phyloP scores from a whole-genome alignment of 2,797 vertebrate species.

The Darevskia nairensis region DNA sequence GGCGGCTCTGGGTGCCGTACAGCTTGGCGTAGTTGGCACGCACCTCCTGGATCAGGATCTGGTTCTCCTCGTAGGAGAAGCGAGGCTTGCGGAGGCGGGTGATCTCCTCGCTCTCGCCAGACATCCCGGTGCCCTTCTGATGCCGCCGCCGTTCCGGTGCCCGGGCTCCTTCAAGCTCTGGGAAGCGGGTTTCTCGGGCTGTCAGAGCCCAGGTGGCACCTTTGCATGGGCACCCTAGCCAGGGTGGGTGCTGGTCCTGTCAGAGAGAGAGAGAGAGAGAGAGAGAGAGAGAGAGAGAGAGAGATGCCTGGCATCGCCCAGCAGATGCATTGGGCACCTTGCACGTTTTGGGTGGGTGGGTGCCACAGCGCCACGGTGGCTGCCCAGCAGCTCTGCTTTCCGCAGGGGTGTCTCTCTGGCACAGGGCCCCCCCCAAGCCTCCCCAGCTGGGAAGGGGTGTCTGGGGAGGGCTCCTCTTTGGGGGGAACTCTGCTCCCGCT shows the following conservation, averaged over 20 bases:
- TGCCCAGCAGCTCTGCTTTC: neutral
- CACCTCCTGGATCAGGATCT: conserved; percentile 75
- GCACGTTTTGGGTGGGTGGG: too few species aligned
- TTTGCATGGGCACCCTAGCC: neutral
- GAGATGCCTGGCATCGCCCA: neutral
- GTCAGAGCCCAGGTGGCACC: neutral
- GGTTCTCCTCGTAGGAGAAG: conserved; percentile 79
- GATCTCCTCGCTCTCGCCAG: conserved; percentile 66
- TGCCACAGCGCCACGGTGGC: neutral
- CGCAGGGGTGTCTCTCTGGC: neutral
- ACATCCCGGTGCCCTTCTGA: conserved; percentile 14
- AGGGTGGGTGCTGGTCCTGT: neutral
- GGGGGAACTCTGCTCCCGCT: neutral
- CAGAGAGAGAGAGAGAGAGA: neutral
- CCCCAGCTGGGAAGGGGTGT: neutral
- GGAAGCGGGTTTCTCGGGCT: neutral
- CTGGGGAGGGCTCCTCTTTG: too few species aligned
- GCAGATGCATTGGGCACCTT: neutral
- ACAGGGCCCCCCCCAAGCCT: neutral
- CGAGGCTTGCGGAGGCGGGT: conserved; percentile 76
- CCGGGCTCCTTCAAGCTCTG: neutral
- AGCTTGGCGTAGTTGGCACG: conserved; percentile 74
- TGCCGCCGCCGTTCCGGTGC: conserved; percentile 31
- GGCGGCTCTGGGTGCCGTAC: conserved; percentile 75
- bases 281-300: neutral